Percentiles rank a stretch among this genome's conserved stretches.
These are phyloP conservation scores for Odocoileus virginianus DNA, from an alignment of 2,113 vertebrate species.

Conservation along the genomic window DNA sequence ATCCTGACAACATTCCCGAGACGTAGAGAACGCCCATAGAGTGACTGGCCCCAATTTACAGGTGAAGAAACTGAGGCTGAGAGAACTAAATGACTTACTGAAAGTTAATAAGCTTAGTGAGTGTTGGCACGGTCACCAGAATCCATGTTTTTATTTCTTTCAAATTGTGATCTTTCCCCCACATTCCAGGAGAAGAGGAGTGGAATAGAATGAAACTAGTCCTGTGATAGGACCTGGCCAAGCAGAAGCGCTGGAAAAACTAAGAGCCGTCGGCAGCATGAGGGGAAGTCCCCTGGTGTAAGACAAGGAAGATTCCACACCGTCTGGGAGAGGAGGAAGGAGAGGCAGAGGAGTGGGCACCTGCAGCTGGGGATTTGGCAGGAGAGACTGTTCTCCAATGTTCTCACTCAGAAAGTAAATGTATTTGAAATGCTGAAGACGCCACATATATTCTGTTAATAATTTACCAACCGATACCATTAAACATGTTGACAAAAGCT, in stretches of 20 bases:
- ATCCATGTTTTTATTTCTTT: neutral
- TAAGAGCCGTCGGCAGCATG: neutral
- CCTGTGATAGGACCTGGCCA: neutral
- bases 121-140: neutral
- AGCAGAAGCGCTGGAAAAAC: neutral
- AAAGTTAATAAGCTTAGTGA: constrained; percentile 39
- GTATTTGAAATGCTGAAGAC: constrained; percentile 66
- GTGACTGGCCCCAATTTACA: neutral
- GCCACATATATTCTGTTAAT: constrained; percentile 70
- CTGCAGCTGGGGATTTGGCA: neutral
- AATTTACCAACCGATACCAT: constrained; percentile 73
- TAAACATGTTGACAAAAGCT: constrained; percentile 74
- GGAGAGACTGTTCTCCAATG: constrained; percentile 40
- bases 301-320: neutral
- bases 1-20: neutral
- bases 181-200: neutral
- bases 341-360: neutral
- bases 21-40: neutral
- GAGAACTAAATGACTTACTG: neutral
- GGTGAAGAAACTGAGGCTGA: neutral
- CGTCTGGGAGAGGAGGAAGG: neutral
- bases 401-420: constrained; percentile 62
- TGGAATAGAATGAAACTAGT: neutral
- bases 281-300: neutral
- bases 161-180: neutral